Percentiles rank a stretch among this genome's conserved stretches.
Evolutionary conservation across 2,797 vertebrate genomes (phyloP).

Genomic region (Malacoraja senta): DNA sequence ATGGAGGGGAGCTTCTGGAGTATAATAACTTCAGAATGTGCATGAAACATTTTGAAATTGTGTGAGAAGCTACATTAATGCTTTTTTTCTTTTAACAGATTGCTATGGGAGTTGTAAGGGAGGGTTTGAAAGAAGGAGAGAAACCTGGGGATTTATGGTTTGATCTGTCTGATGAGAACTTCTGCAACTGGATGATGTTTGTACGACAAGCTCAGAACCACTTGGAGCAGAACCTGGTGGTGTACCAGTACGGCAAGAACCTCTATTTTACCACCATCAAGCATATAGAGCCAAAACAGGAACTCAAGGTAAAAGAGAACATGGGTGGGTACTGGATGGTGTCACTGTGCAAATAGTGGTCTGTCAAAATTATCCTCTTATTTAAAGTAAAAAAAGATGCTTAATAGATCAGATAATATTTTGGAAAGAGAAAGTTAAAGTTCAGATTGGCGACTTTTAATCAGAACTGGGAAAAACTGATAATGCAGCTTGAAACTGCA

Average conservation of each 20-base stretch:
- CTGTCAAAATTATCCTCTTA: background rate
- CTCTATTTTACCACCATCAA: slow-evolving; percentile 97
- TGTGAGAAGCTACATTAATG: background rate
- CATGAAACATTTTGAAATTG: background rate
- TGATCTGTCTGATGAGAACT: slow-evolving; percentile 86
- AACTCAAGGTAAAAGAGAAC: slow-evolving; percentile 74
- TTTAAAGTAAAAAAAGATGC: too few relatives aligned
- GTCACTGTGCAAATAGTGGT: background rate
- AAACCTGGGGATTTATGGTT: slow-evolving; percentile 81
- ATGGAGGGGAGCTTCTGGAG: background rate
- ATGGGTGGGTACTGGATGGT: background rate
- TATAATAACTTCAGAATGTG: background rate
- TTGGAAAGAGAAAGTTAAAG: too few relatives aligned
- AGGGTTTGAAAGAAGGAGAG: slow-evolving; percentile 54
- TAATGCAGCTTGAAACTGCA: too few relatives aligned
- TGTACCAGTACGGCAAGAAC: slow-evolving; percentile 90
- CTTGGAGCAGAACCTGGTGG: slow-evolving; percentile 93
- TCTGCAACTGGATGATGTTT: slow-evolving; percentile 99
- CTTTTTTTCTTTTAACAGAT: slow-evolving; percentile 65
- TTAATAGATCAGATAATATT: too few relatives aligned
- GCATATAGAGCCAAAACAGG: slow-evolving; percentile 94
- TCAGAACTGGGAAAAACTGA: too few relatives aligned
- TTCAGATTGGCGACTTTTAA: too few relatives aligned
- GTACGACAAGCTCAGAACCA: slow-evolving; percentile 95
- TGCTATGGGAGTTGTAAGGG: slow-evolving; percentile 57